These are phyloP conservation scores for Hoplias malabaricus DNA, from an alignment of 2,113 vertebrate species.

Conservation along the genomic window DNA sequence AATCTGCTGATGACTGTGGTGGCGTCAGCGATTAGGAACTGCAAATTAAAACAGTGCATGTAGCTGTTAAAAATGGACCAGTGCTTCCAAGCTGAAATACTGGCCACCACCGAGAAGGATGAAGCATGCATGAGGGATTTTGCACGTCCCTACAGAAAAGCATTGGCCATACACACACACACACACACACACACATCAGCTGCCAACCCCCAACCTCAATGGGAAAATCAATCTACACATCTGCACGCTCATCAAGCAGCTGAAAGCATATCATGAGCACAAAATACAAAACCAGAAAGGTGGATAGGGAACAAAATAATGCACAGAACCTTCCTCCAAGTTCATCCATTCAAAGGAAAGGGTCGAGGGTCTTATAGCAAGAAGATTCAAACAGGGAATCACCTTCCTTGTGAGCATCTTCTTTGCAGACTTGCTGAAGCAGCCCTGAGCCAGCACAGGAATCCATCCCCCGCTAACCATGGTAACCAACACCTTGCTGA, in stretches of 20 bases:
- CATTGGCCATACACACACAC: conserved; percentile 46
- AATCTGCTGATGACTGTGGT: not conserved
- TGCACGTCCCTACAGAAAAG: conserved; percentile 43
- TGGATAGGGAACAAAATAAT: not conserved
- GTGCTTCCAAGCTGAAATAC: not conserved
- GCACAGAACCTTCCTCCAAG: not conserved
- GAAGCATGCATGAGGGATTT: not conserved
- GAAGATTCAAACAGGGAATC: conserved; percentile 46
- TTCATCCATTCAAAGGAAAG: conserved; percentile 9
- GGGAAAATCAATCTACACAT: conserved; percentile 29
- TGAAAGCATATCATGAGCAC: not conserved
- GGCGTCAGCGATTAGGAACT: not conserved
- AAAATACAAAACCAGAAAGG: not conserved
- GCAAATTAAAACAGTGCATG: not conserved
- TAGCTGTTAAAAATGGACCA: not conserved
- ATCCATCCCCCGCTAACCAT: conserved; percentile 71
- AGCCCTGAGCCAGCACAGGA: conserved; percentile 61
- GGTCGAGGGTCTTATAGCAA: conserved; percentile 21
- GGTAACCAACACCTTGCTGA: conserved; percentile 71
- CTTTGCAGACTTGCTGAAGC: conserved; percentile 58
- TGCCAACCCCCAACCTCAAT: conserved; percentile 4
- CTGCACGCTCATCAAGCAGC: not conserved
- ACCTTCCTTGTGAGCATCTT: conserved; percentile 57
- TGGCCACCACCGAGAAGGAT: not conserved
- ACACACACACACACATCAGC: conserved; percentile 23